These are phyloP conservation scores for Gymnothorax javanicus DNA, from an alignment of 2,797 vertebrate genomes.

Conservation along the genomic window DNA sequence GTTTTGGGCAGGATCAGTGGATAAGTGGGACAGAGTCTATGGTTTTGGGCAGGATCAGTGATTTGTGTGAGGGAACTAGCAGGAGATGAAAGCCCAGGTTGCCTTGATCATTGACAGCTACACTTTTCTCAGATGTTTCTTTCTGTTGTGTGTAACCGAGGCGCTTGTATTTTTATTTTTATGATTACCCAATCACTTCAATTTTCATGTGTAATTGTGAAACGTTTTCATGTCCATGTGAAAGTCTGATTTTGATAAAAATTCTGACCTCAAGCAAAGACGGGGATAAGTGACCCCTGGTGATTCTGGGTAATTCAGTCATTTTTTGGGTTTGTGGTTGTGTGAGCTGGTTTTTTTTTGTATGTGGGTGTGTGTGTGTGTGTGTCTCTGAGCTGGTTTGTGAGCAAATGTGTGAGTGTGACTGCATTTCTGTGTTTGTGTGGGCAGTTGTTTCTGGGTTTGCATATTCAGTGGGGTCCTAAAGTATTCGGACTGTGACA, in stretches of 20 bases:
- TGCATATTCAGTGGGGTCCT: too few species aligned
- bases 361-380: too few species aligned
- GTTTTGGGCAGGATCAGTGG: too few species aligned
- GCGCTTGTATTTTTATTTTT: neutral
- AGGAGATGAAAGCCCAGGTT: neutral
- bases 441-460: neutral
- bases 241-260: neutral
- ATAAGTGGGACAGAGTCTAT: too few species aligned
- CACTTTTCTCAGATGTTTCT: neutral
- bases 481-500: too few species aligned
- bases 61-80: neutral
- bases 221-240: neutral
- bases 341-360: too few species aligned
- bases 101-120: neutral
- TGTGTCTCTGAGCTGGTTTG: too few species aligned
- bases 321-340: neutral
- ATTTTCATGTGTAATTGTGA: neutral
- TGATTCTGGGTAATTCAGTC: slow-evolving; percentile 2
- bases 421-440: too few species aligned
- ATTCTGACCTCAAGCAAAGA: neutral
- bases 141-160: neutral
- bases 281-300: neutral
- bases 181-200: neutral
- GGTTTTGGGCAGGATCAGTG: neutral
- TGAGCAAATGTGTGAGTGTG: too few species aligned